A percentile compares a stretch with the other conserved stretches of the same genome.
These are phyloP conservation scores for Rhopalosiphum padi DNA, from an alignment of 1,140 invertebrate species.

Conservation along the genomic window DNA sequence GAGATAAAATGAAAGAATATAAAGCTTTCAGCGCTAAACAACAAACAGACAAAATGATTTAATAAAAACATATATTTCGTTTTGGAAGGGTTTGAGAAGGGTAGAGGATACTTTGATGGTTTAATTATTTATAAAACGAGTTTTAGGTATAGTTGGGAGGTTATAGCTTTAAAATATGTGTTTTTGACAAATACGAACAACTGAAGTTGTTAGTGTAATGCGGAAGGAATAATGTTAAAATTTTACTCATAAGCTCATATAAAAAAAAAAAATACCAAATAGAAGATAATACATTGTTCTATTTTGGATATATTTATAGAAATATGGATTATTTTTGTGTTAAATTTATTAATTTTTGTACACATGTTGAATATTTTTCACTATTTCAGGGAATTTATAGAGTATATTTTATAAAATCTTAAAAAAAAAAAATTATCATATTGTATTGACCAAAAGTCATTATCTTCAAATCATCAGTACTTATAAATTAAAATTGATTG, in stretches of 20 bases:
- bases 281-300: neutral
- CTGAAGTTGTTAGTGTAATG: neutral
- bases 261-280: neutral
- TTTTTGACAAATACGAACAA: neutral
- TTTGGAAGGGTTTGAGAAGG: neutral
- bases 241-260: neutral
- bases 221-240: neutral
- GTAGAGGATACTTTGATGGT: neutral
- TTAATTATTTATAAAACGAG: neutral
- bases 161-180: neutral
- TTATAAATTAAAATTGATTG: neutral
- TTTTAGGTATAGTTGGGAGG: neutral
- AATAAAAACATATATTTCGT: neutral
- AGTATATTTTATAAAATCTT: no score
- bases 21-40: neutral
- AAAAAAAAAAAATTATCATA: no score
- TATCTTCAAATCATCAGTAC: neutral
- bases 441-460: neutral
- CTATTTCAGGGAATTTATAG: no score
- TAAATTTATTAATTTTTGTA: no score
- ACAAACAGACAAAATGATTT: conserved; percentile 16
- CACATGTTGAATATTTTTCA: no score
- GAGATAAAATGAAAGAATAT: neutral
- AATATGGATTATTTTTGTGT: no score
- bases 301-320: no score